Percentiles rank a stretch among this genome's conserved stretches.
Evolutionary conservation across 2,888 invertebrate genomes (phyloP).

Genomic region (Itoplectis maculator): DNA sequence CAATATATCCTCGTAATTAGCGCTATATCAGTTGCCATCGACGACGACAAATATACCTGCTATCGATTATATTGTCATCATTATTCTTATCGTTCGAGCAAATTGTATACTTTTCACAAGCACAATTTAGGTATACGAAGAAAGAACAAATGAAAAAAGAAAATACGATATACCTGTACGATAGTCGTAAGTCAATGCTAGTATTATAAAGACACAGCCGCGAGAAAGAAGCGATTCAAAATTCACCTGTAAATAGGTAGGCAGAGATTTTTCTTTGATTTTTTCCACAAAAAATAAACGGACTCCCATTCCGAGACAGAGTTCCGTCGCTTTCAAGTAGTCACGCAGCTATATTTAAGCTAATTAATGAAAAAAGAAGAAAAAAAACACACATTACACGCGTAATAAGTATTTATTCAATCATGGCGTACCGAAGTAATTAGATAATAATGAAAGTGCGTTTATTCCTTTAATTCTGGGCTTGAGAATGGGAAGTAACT

Average conservation of each 20-base stretch:
- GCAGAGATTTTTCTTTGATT: constrained; percentile 39
- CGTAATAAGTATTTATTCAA: constrained; percentile 73
- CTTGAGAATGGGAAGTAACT: constrained; percentile 31
- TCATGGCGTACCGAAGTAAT: constrained; percentile 72
- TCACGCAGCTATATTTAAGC: constrained; percentile 65
- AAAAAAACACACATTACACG: constrained; percentile 65
- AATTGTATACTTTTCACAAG: constrained; percentile 53
- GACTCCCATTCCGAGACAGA: constrained; percentile 49
- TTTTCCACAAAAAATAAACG: constrained; percentile 36
- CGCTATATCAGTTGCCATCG: constrained; percentile 24
- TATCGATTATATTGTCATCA: constrained; percentile 43
- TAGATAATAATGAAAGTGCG: constrained; percentile 54
- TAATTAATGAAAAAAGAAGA: constrained; percentile 47
- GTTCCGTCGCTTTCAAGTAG: constrained; percentile 72
- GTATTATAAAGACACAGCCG: constrained; percentile 31
- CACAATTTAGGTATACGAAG: constrained; percentile 54
- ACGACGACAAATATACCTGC: constrained; percentile 36
- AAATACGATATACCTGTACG: constrained; percentile 55
- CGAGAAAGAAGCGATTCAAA: constrained; percentile 35
- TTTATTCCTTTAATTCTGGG: constrained; percentile 52
- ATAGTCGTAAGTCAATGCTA: constrained; percentile 63
- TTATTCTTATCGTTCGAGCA: constrained; percentile 35
- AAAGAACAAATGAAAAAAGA: constrained; percentile 27
- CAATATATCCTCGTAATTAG: constrained; percentile 5
- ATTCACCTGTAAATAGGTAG: constrained; percentile 57